phyloP scores from a whole-genome alignment of 2,888 invertebrate species.

The Elysia crispata region DNA sequence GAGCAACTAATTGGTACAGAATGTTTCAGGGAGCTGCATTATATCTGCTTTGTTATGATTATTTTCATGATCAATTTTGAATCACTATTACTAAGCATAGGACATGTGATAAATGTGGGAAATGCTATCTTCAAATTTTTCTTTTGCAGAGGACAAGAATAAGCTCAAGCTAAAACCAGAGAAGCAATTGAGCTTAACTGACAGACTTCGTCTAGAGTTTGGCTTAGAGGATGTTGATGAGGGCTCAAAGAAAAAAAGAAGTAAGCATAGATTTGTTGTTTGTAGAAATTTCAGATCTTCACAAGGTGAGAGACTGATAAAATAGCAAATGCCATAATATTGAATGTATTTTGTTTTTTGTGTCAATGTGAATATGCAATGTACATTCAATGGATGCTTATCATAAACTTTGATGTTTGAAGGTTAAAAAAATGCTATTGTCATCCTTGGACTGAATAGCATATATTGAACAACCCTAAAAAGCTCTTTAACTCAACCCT shows the following conservation, averaged over 20 bases:
- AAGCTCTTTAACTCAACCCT: too few relatives aligned
- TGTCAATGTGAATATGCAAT: too few relatives aligned
- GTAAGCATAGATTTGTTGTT: not conserved
- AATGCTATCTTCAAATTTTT: not conserved
- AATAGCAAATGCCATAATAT: too few relatives aligned
- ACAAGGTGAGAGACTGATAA: too few relatives aligned
- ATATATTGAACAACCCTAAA: too few relatives aligned
- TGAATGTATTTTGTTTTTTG: too few relatives aligned
- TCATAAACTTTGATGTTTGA: too few relatives aligned
- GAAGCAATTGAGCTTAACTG: constrained; percentile 88
- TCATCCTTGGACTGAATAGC: too few relatives aligned
- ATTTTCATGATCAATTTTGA: not conserved
- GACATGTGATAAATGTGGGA: not conserved
- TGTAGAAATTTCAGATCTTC: too few relatives aligned
- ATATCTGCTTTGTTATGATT: not conserved
- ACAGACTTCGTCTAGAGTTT: constrained; percentile 89
- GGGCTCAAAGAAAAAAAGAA: constrained; percentile 51
- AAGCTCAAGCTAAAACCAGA: constrained; percentile 77
- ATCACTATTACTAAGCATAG: not conserved
- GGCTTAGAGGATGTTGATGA: constrained; percentile 82
- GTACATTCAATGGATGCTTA: too few relatives aligned
- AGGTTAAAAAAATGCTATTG: too few relatives aligned
- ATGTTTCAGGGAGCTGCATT: not conserved
- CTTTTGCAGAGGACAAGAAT: constrained; percentile 45
- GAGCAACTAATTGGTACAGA: too few relatives aligned